A percentile compares a stretch with the other conserved stretches of the same genome.
Evolutionary conservation across 2,113 vertebrate genomes (phyloP).

Genomic region (Takifugu bimaculatus): DNA sequence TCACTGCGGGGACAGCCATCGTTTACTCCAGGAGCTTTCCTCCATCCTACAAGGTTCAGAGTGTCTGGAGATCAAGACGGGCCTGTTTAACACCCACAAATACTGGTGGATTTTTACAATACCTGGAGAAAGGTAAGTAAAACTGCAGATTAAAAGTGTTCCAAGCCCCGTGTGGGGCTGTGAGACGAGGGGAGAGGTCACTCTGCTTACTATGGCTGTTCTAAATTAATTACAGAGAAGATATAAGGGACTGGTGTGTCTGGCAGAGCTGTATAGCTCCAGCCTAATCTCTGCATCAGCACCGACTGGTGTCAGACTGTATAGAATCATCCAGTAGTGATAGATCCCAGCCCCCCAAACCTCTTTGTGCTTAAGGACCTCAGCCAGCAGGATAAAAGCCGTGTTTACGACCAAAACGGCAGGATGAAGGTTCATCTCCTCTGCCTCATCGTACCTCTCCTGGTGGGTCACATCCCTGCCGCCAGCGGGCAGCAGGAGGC

Average conservation of each 20-base stretch:
- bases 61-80: not conserved
- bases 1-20: slow-evolving; percentile 25
- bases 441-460: slow-evolving; percentile 39
- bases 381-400: slow-evolving; percentile 21
- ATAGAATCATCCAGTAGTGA: not conserved
- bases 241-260: too few relatives aligned
- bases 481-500: slow-evolving; percentile 55
- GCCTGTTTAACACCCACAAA: too few relatives aligned
- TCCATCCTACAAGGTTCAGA: slow-evolving; percentile 6
- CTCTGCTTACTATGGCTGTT: too few relatives aligned
- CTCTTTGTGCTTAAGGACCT: slow-evolving; percentile 31
- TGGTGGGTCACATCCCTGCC: slow-evolving; percentile 34
- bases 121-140: slow-evolving; percentile 36
- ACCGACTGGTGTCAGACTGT: not conserved
- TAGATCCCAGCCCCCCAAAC: not conserved
- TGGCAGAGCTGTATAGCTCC: too few relatives aligned
- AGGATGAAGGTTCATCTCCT: slow-evolving; percentile 52
- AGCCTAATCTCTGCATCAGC: not conserved
- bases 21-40: slow-evolving; percentile 28
- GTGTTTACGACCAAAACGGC: slow-evolving; percentile 11
- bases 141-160: too few relatives aligned
- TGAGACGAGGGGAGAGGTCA: too few relatives aligned
- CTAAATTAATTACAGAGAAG: too few relatives aligned
- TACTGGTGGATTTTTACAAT: too few relatives aligned
- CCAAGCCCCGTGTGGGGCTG: too few relatives aligned